These are phyloP conservation scores for Gymnothorax javanicus DNA, from an alignment of 2,797 vertebrate genomes.

Conservation along the genomic window DNA sequence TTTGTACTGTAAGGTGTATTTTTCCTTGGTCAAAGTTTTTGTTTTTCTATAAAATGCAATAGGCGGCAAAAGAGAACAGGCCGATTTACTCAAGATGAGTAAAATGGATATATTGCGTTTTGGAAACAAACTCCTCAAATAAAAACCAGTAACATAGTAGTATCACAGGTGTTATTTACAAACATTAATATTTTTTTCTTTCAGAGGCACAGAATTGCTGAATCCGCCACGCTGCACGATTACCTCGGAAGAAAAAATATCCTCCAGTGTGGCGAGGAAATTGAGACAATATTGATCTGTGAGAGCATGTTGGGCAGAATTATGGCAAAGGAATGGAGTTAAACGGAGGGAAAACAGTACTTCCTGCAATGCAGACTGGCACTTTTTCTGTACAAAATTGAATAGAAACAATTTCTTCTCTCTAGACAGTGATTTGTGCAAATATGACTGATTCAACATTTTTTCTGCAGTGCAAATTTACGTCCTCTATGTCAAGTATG, in stretches of 20 bases:
- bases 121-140: too few relatives aligned
- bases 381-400: slow-evolving; percentile 5
- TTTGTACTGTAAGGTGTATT: too few relatives aligned
- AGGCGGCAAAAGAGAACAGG: too few relatives aligned
- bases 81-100: too few relatives aligned
- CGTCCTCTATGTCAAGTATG: too few relatives aligned
- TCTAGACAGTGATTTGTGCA: not conserved
- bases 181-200: not conserved
- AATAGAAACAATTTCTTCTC: not conserved
- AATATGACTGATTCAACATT: slow-evolving; percentile 12
- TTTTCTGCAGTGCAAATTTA: too few relatives aligned
- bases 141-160: not conserved
- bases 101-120: too few relatives aligned
- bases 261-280: not conserved
- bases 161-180: not conserved
- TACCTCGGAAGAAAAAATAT: not conserved
- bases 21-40: too few relatives aligned
- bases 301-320: slow-evolving; percentile 9
- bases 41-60: too few relatives aligned
- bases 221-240: not conserved
- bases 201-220: not conserved
- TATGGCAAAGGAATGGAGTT: not conserved
- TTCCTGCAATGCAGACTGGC: not conserved
- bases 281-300: slow-evolving; percentile 11
- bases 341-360: not conserved